phyloP scores from a whole-genome alignment of 2,888 invertebrate species.

The Emmelina monodactyla region DNA sequence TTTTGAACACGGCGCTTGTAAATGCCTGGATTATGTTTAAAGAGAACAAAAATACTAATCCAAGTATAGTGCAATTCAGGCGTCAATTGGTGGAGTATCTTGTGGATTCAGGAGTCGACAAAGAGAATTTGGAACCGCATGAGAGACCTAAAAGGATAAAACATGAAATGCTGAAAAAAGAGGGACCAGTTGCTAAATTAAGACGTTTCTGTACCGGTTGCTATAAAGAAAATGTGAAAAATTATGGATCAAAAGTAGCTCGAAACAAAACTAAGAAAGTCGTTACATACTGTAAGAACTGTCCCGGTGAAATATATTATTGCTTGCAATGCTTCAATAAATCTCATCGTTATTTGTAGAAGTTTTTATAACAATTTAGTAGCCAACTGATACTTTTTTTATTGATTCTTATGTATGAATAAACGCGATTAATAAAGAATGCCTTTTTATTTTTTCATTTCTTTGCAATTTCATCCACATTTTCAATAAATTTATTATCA shows the following conservation, averaged over 20 bases:
- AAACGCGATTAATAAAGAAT: too few species aligned
- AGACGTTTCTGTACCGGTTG: slow-evolving; percentile 10
- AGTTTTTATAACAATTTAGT: too few species aligned
- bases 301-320: too few species aligned
- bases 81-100: slow-evolving; percentile 1
- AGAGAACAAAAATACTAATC: slow-evolving; percentile 11
- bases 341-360: too few species aligned
- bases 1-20: slow-evolving; percentile 19
- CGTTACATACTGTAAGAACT: too few species aligned
- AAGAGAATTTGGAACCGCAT: background rate
- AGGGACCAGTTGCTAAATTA: slow-evolving; percentile 4
- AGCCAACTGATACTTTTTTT: too few species aligned
- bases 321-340: too few species aligned
- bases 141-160: slow-evolving; percentile 7
- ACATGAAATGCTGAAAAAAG: slow-evolving; percentile 8
- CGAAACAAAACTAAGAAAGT: too few species aligned
- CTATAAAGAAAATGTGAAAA: slow-evolving; percentile 9
- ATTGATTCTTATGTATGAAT: too few species aligned
- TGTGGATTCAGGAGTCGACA: background rate
- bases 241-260: slow-evolving; percentile 9
- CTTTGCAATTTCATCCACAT: too few species aligned
- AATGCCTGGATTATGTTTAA: slow-evolving; percentile 18
- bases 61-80: slow-evolving; percentile 10
- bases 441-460: too few species aligned
- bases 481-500: too few species aligned